Evolutionary conservation across 2,113 vertebrate species (phyloP).

Genomic region (Cyanoderma ruficeps): DNA sequence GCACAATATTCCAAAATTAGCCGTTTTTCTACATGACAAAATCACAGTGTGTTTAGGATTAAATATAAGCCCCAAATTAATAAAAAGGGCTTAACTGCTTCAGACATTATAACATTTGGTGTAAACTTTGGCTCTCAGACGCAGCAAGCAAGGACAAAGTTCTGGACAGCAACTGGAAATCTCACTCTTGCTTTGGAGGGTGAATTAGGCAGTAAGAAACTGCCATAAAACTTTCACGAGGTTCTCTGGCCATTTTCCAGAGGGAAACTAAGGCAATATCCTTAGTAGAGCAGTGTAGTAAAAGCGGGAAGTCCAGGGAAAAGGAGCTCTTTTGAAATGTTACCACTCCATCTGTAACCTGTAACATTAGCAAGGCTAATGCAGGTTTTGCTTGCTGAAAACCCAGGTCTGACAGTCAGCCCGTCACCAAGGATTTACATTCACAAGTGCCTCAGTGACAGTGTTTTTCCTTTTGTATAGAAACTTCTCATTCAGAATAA

Average conservation of each 20-base stretch:
- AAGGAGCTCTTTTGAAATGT: background rate
- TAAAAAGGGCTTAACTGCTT: background rate
- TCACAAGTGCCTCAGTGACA: background rate
- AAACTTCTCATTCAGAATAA: background rate
- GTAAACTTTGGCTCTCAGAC: background rate
- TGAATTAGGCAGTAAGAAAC: constrained; percentile 12
- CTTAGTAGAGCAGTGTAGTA: background rate
- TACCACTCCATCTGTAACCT: background rate
- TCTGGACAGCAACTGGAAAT: background rate
- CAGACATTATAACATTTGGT: background rate
- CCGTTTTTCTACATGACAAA: background rate
- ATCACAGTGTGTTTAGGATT: background rate
- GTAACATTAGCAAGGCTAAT: background rate
- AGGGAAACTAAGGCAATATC: background rate
- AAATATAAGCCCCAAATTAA: background rate
- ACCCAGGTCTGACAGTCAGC: background rate
- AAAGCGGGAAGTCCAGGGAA: background rate
- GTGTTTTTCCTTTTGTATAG: background rate
- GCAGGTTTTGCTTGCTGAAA: background rate
- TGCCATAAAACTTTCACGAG: background rate
- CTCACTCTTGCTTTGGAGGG: background rate
- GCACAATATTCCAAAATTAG: background rate
- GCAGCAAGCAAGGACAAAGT: background rate
- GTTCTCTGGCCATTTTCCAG: background rate
- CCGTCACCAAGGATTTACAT: background rate